Percentiles rank a stretch among this genome's conserved stretches.
Evolutionary conservation across 2,888 invertebrate species (phyloP).

Genomic region (Ommatoiulus sabulosus): DNA sequence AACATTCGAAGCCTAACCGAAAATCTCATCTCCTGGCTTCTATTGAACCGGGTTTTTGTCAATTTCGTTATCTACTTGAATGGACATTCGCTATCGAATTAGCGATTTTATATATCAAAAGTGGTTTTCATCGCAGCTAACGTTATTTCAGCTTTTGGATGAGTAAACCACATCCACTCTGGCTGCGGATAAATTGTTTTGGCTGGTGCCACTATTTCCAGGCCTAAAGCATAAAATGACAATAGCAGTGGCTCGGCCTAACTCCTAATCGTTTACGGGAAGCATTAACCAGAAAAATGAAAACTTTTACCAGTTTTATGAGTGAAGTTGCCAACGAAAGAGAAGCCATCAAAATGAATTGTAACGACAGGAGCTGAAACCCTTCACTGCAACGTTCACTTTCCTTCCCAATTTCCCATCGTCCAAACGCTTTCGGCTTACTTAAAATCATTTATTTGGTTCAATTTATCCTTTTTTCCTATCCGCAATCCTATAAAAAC

Average conservation of each 20-base stretch:
- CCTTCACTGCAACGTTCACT: slow-evolving; percentile 34
- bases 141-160: slow-evolving; percentile 34
- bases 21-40: not conserved
- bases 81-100: slow-evolving; percentile 34
- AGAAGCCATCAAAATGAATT: slow-evolving; percentile 34
- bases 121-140: slow-evolving; percentile 24
- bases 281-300: slow-evolving; percentile 27
- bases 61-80: slow-evolving; percentile 26
- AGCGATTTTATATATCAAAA: slow-evolving; percentile 27
- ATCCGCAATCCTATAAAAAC: slow-evolving; percentile 34
- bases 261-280: slow-evolving; percentile 34
- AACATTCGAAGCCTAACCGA: not conserved
- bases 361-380: slow-evolving; percentile 19
- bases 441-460: slow-evolving; percentile 27
- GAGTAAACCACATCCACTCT: slow-evolving; percentile 25
- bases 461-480: slow-evolving; percentile 23
- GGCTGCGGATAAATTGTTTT: not conserved
- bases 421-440: slow-evolving; percentile 10
- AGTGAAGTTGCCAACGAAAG: slow-evolving; percentile 34
- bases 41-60: slow-evolving; percentile 1
- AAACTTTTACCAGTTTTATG: slow-evolving; percentile 34
- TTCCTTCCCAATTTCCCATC: not conserved
- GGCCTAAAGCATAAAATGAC: slow-evolving; percentile 34
- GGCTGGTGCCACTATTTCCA: slow-evolving; percentile 34
- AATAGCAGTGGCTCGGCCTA: slow-evolving; percentile 11